Base-by-base conservation (phyloP, 2,888 invertebrate genomes). In the Escarpia spicata region DNA sequence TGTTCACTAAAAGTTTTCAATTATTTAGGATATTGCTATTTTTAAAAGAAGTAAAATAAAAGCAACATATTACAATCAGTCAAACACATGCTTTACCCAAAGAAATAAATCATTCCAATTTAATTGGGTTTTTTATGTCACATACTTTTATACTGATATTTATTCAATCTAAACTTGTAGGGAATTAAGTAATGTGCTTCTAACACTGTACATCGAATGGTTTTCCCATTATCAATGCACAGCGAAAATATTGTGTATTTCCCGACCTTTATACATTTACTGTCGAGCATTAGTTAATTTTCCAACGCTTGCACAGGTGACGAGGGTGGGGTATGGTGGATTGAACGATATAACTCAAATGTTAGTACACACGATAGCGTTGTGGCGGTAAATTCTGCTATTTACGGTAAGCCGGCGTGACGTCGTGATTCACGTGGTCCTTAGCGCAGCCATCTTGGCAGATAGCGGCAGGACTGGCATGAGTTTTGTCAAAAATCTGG, bases 371-470 rank as follows among this genome's bases (percentile, higher is more conserved):
- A 75, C 75, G 75, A n/a, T 75, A 75, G 75, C 75, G 75, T 75
- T 19, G 75, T 75, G 26, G 75, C 75, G 75, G 75, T 75, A 75
- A 75, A 26, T 75, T 75, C 26, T 15, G 75, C n/a, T 26, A 75
- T 75, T 75, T 52, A 52, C 75, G 75, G 75, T 75, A 75, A 75
- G 75, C 75, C 75, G 75, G 75, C n/a, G 75, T 75, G 75, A 75
- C 75, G 75, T 75, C 75, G 75, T 26, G 75, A 26, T 75, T 75
- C 75, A 75, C 75, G 75, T 75, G 75, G 75, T 75, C 75, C 75
- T 75, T 75, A 75, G 75, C 75, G 75, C 75, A 75, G 75, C 75
- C 75, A 75, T 75, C 75, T 75, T 75, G 75, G 75, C 26, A 75
- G 26, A 26, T 75, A 75, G 75, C 75, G 26, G 75, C 75, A 75